phyloP scores from a whole-genome alignment of 2,888 invertebrate genomes.

The Leucozona laternaria region DNA sequence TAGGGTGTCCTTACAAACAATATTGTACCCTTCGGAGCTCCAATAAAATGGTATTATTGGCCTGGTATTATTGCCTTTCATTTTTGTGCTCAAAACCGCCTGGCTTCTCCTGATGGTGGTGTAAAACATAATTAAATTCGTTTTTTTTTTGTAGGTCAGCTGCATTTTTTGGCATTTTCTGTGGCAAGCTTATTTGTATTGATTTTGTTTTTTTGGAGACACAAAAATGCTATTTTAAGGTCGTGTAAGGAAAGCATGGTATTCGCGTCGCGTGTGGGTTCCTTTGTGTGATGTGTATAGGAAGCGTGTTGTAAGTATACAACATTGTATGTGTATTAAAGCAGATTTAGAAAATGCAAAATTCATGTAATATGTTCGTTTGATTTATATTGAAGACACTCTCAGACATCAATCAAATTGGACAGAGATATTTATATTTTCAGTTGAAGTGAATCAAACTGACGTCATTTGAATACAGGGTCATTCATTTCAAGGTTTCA shows the following conservation, averaged over 20 bases:
- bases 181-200: constrained; percentile 45
- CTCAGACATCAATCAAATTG: not conserved
- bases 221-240: constrained; percentile 25
- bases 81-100: not conserved
- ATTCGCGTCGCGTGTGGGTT: constrained; percentile 17
- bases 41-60: constrained; percentile 11
- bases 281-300: not conserved
- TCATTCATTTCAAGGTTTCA: no score
- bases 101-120: not conserved
- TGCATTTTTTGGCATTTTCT: constrained; percentile 22
- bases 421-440: not conserved
- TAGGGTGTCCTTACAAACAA: not conserved
- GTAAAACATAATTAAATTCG: constrained; percentile 62
- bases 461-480: not conserved
- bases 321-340: not conserved
- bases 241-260: not conserved
- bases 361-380: not conserved
- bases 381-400: not conserved
- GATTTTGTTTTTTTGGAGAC: constrained; percentile 53
- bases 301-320: no score
- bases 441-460: not conserved
- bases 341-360: constrained; percentile 12
- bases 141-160: constrained; percentile 59
- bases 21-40: not conserved
- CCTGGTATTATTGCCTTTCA: not conserved